Evolutionary conservation across 2,113 vertebrate genomes (phyloP).

Genomic region (Prunella fulvescens): DNA sequence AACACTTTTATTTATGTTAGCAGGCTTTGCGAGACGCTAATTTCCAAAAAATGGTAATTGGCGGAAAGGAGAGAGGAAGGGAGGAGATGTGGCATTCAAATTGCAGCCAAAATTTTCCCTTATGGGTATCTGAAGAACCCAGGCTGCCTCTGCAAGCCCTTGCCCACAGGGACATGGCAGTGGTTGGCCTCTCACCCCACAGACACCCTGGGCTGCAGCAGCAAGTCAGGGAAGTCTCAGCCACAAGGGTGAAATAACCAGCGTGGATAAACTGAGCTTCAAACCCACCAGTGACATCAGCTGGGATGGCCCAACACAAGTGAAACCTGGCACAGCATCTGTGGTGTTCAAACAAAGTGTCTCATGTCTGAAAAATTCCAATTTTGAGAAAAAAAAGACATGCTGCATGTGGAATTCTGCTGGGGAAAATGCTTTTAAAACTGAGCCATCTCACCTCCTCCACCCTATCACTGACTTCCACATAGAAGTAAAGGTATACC

Average conservation of each 20-base stretch:
- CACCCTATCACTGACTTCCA: background rate
- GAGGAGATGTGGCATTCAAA: background rate
- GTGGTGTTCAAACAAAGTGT: accelerated
- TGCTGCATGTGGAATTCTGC: background rate
- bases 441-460: background rate
- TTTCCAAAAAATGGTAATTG: constrained; percentile 30
- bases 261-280: background rate
- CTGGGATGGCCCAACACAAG: background rate
- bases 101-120: background rate
- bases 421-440: background rate
- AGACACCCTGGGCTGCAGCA: accelerated
- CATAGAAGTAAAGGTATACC: background rate
- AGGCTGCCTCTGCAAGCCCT: background rate
- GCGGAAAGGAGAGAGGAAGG: constrained; percentile 21
- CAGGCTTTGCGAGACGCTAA: background rate
- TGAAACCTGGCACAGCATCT: background rate
- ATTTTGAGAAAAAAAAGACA: background rate
- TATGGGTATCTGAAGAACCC: background rate
- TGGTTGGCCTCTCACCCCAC: accelerated
- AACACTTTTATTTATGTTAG: constrained; percentile 7
- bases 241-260: accelerated
- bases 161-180: accelerated
- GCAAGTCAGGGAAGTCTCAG: background rate
- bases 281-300: background rate
- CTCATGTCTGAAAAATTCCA: accelerated